Conservation (phyloP, 2,797 vertebrate species). For the Scleropages formosus region DNA sequence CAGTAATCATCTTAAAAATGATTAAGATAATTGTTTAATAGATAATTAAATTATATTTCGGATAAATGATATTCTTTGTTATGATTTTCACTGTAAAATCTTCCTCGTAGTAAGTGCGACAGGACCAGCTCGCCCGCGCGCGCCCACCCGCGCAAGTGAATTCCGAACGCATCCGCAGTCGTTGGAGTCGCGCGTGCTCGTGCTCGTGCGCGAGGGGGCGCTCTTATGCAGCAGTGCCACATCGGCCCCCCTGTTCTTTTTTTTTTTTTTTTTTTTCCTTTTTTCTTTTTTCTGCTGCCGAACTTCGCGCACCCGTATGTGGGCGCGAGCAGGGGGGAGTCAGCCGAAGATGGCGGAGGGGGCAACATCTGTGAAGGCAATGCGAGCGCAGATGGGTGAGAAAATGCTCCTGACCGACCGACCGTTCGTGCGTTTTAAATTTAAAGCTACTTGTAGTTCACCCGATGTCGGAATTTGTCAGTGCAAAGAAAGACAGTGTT, state of each 20-base stretch:
- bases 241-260: neutral
- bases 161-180: too few relatives aligned
- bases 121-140: too few relatives aligned
- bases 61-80: too few relatives aligned
- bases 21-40: too few relatives aligned
- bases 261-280: neutral
- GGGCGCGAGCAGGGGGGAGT: constrained; percentile 51
- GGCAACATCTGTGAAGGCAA: constrained; percentile 73
- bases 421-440: neutral
- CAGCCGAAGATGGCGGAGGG: constrained; percentile 68
- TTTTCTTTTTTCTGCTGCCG: neutral
- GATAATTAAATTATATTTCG: too few relatives aligned
- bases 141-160: too few relatives aligned
- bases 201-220: constrained; percentile 10
- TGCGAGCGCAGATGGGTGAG: constrained; percentile 87
- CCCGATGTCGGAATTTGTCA: neutral
- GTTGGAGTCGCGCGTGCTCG: neutral
- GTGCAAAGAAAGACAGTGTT: neutral
- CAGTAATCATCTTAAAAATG: too few relatives aligned
- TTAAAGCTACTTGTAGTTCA: too few relatives aligned
- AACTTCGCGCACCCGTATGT: constrained; percentile 24
- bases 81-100: too few relatives aligned
- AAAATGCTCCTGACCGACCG: constrained; percentile 7
- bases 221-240: constrained; percentile 7
- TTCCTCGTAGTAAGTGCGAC: too few relatives aligned